A percentile compares a stretch with the other conserved stretches of the same genome.
These are phyloP conservation scores for Ischnus inquisitorius DNA, from an alignment of 2,888 invertebrate species.

Conservation along the genomic window DNA sequence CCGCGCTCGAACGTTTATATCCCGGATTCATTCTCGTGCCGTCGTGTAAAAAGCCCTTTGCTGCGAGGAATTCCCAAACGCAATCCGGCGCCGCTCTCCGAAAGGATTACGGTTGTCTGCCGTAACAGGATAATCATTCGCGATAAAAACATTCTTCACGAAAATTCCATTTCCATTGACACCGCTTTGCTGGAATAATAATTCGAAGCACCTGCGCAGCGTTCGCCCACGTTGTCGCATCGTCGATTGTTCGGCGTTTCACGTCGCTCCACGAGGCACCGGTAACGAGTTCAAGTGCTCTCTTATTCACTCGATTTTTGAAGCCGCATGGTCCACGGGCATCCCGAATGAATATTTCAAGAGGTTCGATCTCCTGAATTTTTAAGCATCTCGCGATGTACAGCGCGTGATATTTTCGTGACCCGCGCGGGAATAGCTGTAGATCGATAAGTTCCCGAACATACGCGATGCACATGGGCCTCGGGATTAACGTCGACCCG, in stretches of 20 bases:
- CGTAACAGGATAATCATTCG: conserved; percentile 1
- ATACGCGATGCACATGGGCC: background rate
- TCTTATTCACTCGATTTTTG: conserved; percentile 33
- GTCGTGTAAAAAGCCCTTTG: conserved; percentile 34
- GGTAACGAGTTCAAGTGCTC: conserved; percentile 19
- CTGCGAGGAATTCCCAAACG: conserved; percentile 68
- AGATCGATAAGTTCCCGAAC: conserved; percentile 51
- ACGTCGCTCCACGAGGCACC: background rate
- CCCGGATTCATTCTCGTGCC: conserved; percentile 25
- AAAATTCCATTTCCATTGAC: background rate
- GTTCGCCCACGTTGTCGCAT: background rate
- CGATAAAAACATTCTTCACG: background rate
- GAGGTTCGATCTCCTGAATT: conserved; percentile 46
- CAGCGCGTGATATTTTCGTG: conserved; percentile 53
- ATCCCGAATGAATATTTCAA: conserved; percentile 55
- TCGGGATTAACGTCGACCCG: conserved; percentile 4
- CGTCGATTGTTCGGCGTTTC: background rate
- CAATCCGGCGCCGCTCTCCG: conserved; percentile 60
- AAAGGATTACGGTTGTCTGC: conserved; percentile 57
- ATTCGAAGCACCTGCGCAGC: conserved; percentile 25
- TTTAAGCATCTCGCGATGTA: conserved; percentile 30
- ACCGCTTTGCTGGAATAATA: background rate
- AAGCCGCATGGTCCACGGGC: conserved; percentile 35
- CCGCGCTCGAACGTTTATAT: conserved; percentile 42
- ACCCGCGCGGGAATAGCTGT: conserved; percentile 50